A percentile compares a stretch with the other conserved stretches of the same genome.
These are phyloP conservation scores for Thymelicus acteon DNA, from an alignment of 2,888 invertebrate species.

Conservation along the genomic window DNA sequence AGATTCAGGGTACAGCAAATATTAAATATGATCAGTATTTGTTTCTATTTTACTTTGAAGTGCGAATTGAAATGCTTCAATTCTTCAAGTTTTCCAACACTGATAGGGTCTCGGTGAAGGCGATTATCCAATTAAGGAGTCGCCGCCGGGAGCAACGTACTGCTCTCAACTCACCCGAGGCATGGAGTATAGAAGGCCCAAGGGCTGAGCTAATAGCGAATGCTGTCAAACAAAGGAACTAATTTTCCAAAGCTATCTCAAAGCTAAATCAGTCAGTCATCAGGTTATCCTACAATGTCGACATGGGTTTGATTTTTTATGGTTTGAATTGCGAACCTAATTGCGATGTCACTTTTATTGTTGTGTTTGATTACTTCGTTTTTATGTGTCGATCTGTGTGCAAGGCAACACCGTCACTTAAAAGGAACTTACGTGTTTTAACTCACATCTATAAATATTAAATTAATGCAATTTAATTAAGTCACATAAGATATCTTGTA, in stretches of 20 bases:
- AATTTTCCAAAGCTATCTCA: slow-evolving; percentile 18
- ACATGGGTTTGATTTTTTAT: not conserved
- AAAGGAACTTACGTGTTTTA: too few relatives aligned
- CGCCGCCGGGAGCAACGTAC: slow-evolving; percentile 46
- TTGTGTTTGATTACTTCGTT: too few relatives aligned
- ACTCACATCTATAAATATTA: too few relatives aligned
- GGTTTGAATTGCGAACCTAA: too few relatives aligned
- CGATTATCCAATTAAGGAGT: slow-evolving; percentile 56
- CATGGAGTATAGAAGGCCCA: too few relatives aligned
- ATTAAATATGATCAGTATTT: not conserved
- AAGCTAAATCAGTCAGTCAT: not conserved
- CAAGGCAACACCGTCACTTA: too few relatives aligned
- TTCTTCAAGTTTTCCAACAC: slow-evolving; percentile 14
- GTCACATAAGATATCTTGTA: too few relatives aligned
- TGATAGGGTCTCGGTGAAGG: slow-evolving; percentile 31
- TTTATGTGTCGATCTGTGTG: too few relatives aligned
- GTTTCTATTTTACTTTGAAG: not conserved
- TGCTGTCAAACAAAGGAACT: slow-evolving; percentile 24
- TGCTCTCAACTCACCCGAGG: slow-evolving; percentile 7
- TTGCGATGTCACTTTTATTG: too few relatives aligned
- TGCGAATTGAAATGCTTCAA: not conserved
- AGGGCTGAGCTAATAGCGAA: slow-evolving; percentile 14
- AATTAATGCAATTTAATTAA: too few relatives aligned
- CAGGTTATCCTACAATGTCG: not conserved
- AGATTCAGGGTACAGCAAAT: not conserved